Percentiles rank a stretch among this genome's conserved stretches.
Evolutionary conservation across 1,140 invertebrate species (phyloP).

Genomic region (Geopemphigus sp.): DNA sequence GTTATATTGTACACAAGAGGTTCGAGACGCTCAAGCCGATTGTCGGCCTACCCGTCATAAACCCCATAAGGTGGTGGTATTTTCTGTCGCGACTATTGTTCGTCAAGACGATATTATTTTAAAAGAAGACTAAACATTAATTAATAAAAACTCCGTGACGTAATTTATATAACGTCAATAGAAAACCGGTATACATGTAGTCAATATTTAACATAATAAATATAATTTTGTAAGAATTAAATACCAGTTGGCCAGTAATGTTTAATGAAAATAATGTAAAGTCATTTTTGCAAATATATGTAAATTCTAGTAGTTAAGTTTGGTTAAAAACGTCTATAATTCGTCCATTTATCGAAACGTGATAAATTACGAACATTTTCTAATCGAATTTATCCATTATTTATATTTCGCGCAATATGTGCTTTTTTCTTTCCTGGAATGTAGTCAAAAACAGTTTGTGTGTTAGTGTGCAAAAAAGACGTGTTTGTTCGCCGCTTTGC

Average conservation of each 20-base stretch:
- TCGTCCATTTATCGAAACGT: not conserved
- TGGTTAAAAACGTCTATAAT: no score
- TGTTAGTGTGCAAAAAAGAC: not conserved
- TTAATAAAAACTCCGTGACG: not conserved
- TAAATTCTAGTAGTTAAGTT: no score
- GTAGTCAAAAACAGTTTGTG: conserved; percentile 13
- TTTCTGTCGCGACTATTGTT: not conserved
- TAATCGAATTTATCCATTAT: not conserved
- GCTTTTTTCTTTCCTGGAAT: not conserved
- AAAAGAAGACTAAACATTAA: not conserved
- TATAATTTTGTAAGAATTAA: no score
- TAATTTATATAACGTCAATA: no score
- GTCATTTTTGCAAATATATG: no score
- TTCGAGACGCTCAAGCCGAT: not conserved
- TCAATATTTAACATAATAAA: no score
- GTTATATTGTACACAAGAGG: conserved; percentile 14
- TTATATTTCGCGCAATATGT: not conserved
- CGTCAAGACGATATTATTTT: not conserved
- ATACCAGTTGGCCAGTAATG: no score
- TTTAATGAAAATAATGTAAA: no score
- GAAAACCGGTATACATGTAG: no score
- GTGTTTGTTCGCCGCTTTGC: not conserved
- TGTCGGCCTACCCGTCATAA: not conserved
- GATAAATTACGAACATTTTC: not conserved
- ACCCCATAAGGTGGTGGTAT: not conserved